A percentile compares a stretch with the other conserved stretches of the same genome.
These are phyloP conservation scores for Tragopan temminckii DNA, from an alignment of 2,797 vertebrate genomes.

Conservation along the genomic window DNA sequence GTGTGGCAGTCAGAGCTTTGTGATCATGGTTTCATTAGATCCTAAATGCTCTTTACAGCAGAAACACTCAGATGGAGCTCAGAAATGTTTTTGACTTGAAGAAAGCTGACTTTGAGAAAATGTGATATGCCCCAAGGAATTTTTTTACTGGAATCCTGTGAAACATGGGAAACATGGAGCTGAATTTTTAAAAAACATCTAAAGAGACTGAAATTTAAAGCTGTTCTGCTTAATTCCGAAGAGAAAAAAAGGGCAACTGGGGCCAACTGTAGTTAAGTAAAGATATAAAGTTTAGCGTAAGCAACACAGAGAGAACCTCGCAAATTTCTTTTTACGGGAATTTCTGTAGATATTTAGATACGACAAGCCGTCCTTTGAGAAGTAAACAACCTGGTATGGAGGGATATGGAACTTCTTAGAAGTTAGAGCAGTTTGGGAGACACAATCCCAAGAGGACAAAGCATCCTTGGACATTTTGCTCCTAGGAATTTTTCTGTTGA, in stretches of 20 bases:
- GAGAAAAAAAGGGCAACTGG: constrained; percentile 69
- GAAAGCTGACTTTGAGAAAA: constrained; percentile 74
- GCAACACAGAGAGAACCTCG: constrained; percentile 39
- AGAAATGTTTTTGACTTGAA: constrained; percentile 60
- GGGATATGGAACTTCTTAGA: not conserved
- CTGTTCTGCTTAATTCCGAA: constrained; percentile 48
- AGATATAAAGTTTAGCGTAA: constrained; percentile 60
- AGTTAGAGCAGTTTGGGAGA: not conserved
- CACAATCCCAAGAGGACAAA: not conserved
- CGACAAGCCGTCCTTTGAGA: constrained; percentile 33
- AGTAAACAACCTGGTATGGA: not conserved
- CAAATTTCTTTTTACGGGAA: not conserved
- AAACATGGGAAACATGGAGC: constrained; percentile 70
- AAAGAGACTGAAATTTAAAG: constrained; percentile 73
- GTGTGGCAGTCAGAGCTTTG: not conserved
- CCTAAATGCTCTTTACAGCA: constrained; percentile 42
- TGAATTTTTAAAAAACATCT: constrained; percentile 68
- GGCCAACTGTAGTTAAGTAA: constrained; percentile 69
- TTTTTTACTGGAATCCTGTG: constrained; percentile 55
- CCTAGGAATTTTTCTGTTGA: not conserved
- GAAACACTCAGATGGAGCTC: constrained; percentile 31
- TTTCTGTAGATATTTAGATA: not conserved
- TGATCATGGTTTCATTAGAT: constrained; percentile 59
- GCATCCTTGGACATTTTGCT: not conserved
- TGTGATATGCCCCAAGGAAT: constrained; percentile 62